These are phyloP conservation scores for Sebastes alutus DNA, from an alignment of 2,797 vertebrate species.

Conservation along the genomic window DNA sequence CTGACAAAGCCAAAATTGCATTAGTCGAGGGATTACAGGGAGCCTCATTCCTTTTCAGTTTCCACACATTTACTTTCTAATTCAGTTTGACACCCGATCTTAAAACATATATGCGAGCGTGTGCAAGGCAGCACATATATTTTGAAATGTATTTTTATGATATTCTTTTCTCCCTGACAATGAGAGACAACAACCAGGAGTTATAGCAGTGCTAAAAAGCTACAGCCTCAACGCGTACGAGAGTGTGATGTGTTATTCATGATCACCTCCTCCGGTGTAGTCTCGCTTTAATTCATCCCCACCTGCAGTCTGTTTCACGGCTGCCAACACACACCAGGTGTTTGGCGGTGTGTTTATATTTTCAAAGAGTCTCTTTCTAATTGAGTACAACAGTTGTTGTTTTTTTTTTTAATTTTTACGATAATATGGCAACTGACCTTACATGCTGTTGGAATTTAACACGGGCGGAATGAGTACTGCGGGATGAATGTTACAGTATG, in stretches of 20 bases:
- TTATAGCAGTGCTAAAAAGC: conserved; percentile 53
- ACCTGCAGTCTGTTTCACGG: conserved; percentile 59
- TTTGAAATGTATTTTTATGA: conserved; percentile 7
- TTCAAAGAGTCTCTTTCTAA: conserved; percentile 67
- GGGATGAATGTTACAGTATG: conserved; percentile 3
- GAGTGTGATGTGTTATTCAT: conserved; percentile 75
- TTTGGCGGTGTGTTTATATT: conserved; percentile 57
- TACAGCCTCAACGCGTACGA: conserved; percentile 57
- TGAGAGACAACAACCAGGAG: conserved; percentile 45
- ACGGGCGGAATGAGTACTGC: conserved; percentile 15
- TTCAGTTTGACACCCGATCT: conserved; percentile 13
- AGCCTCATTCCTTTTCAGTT: conserved; percentile 11
- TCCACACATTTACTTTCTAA: conserved; percentile 17
- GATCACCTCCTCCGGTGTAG: conserved; percentile 56
- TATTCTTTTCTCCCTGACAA: conserved; percentile 28
- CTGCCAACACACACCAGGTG: conserved; percentile 66
- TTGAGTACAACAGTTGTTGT: conserved; percentile 57
- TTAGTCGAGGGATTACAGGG: conserved; percentile 17
- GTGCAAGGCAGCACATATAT: conserved; percentile 1
- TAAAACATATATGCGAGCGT: not conserved
- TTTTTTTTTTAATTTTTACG: conserved; percentile 25
- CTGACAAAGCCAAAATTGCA: conserved; percentile 18
- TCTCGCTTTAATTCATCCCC: conserved; percentile 64
- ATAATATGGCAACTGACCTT: conserved; percentile 69
- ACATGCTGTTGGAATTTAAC: conserved; percentile 53